Evolutionary conservation across 2,888 invertebrate genomes (phyloP).

Genomic region (Sarcophaga variegata): DNA sequence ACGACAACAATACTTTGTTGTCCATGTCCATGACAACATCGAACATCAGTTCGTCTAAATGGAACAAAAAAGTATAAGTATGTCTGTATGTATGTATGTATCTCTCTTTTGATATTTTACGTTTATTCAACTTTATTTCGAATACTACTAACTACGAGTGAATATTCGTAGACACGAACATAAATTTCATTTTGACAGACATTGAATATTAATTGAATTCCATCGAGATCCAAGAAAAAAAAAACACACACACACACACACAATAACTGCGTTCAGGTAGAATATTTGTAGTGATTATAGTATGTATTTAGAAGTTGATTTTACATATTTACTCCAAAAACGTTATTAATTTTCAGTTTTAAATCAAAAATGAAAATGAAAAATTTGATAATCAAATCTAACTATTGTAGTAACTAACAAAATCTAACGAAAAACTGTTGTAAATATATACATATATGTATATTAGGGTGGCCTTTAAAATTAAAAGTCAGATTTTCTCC

Average conservation of each 20-base stretch:
- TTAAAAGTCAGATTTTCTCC: too few species aligned
- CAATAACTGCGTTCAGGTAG: too few species aligned
- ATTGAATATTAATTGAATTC: slow-evolving; percentile 69
- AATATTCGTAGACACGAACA: slow-evolving; percentile 58
- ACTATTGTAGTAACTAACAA: too few species aligned
- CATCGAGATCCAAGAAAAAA: slow-evolving; percentile 47
- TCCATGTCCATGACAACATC: background rate
- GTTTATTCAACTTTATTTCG: slow-evolving; percentile 30
- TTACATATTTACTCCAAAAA: too few species aligned
- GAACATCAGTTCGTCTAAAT: slow-evolving; percentile 25
- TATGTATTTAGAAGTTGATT: too few species aligned
- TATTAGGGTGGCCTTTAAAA: too few species aligned
- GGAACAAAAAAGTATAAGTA: background rate
- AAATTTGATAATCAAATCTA: background rate
- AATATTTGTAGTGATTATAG: too few species aligned
- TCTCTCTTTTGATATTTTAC: slow-evolving; percentile 27
- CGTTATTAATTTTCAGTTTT: too few species aligned
- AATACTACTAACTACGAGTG: slow-evolving; percentile 19
- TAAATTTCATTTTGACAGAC: slow-evolving; percentile 69
- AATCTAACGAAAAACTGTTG: too few species aligned
- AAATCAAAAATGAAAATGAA: background rate
- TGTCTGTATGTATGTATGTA: too few species aligned
- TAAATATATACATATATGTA: too few species aligned
- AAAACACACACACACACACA: background rate
- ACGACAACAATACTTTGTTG: slow-evolving; percentile 67